Evolutionary conservation across 2,888 invertebrate genomes (phyloP).

Genomic region (Elegia similella): DNA sequence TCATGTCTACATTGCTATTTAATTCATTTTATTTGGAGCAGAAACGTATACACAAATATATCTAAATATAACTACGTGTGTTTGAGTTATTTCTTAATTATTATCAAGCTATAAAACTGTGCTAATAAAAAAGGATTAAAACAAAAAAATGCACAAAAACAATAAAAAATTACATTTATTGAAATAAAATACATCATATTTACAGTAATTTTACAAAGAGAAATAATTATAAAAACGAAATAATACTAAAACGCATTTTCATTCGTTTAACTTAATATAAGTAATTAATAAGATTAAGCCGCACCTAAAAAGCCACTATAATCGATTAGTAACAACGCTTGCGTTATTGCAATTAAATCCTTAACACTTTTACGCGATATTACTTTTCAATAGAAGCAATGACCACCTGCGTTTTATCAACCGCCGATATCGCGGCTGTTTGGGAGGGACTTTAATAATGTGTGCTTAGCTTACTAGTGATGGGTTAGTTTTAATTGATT

Average conservation of each 20-base stretch:
- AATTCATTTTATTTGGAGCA: too few species aligned
- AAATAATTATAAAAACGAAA: conserved; percentile 51
- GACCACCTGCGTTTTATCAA: too few species aligned
- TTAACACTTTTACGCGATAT: too few species aligned
- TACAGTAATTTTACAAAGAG: conserved; percentile 25
- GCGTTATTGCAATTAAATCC: too few species aligned
- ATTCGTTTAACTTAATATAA: conserved; percentile 49
- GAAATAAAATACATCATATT: conserved; percentile 23
- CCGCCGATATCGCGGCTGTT: too few species aligned
- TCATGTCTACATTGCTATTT: too few species aligned
- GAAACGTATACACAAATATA: too few species aligned
- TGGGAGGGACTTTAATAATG: conserved; percentile 19
- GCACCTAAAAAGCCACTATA: too few species aligned
- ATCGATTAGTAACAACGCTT: too few species aligned
- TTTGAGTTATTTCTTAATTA: too few species aligned
- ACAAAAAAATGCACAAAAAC: conserved; percentile 13
- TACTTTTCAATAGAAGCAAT: too few species aligned
- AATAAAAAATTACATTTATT: conserved; percentile 19
- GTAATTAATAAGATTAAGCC: conserved; percentile 17
- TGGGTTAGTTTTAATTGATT: conserved; percentile 40
- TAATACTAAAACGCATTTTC: conserved; percentile 77
- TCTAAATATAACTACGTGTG: too few species aligned
- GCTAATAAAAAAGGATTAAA: not conserved
- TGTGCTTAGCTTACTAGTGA: conserved; percentile 40
- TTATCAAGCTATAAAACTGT: not conserved